These are phyloP conservation scores for Lanius collurio DNA, from an alignment of 2,113 vertebrate genomes.

Conservation along the genomic window DNA sequence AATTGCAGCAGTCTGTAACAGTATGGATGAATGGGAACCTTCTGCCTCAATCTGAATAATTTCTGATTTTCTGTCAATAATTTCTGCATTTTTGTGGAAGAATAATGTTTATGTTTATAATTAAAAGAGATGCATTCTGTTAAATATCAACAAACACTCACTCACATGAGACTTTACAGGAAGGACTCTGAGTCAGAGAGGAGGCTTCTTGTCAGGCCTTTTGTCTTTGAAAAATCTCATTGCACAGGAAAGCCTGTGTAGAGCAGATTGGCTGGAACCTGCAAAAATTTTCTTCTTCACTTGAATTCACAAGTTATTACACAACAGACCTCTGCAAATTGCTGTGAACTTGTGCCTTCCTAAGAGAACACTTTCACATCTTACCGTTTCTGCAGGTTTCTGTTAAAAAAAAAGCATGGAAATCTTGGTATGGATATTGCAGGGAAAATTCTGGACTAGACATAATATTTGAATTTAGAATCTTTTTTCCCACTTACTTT, in stretches of 20 bases:
- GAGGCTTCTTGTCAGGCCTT: neutral
- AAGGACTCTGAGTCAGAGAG: neutral
- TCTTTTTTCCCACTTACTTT: neutral
- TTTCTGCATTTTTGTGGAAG: neutral
- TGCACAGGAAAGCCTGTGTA: neutral
- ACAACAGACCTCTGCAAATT: neutral
- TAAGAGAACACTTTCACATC: neutral
- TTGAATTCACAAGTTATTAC: neutral
- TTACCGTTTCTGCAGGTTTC: neutral
- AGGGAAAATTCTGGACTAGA: neutral
- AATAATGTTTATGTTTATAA: neutral
- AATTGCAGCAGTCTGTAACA: neutral
- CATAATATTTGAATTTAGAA: neutral
- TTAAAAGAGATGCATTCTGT: neutral
- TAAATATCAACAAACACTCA: neutral
- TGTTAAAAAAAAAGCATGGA: neutral
- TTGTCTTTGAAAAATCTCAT: neutral
- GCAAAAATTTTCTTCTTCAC: neutral
- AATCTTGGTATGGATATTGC: neutral
- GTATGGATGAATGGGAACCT: neutral
- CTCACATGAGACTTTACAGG: neutral
- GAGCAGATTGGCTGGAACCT: neutral
- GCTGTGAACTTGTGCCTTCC: neutral
- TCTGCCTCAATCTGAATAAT: neutral
- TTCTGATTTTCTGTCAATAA: neutral